Conservation (phyloP, 2,888 invertebrate genomes). For the Cryptus armator region DNA sequence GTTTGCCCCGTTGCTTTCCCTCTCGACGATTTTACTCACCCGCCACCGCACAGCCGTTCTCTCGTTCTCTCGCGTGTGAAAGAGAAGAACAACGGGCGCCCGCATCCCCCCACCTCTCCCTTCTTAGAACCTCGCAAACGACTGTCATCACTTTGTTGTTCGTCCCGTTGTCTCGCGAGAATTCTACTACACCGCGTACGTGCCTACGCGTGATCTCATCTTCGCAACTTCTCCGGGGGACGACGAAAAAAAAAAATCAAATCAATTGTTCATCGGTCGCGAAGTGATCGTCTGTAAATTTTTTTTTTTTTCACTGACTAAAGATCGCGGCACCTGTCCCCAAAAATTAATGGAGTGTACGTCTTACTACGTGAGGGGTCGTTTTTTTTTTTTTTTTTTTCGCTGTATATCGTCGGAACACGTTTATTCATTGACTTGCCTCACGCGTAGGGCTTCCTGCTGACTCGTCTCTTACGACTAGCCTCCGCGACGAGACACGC, state of each 20-base stretch:
- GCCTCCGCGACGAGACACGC: background rate
- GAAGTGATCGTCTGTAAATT: no score
- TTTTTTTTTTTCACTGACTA: no score
- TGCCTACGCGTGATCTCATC: background rate
- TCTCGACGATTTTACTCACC: conserved; percentile 52
- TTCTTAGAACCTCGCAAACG: background rate
- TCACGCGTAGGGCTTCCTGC: conserved; percentile 5
- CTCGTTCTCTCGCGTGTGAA: conserved; percentile 2
- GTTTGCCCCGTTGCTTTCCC: conserved; percentile 57
- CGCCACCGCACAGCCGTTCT: conserved; percentile 39
- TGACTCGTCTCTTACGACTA: background rate
- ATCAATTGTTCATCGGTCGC: background rate
- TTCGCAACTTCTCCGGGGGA: background rate
- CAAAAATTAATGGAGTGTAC: background rate
- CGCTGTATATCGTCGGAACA: background rate
- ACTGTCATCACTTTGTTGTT: conserved; percentile 42
- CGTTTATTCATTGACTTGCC: background rate
- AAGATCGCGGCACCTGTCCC: background rate
- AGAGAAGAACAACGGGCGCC: background rate
- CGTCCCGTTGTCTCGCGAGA: conserved; percentile 38
- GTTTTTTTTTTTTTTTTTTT: background rate
- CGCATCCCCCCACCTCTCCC: conserved; percentile 1
- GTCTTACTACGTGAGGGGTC: background rate
- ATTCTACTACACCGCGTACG: conserved; percentile 5
- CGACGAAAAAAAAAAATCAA: background rate